A percentile compares a stretch with the other conserved stretches of the same genome.
These are phyloP conservation scores for Dasyurus viverrinus DNA, from an alignment of 2,113 vertebrate species.

Conservation along the genomic window DNA sequence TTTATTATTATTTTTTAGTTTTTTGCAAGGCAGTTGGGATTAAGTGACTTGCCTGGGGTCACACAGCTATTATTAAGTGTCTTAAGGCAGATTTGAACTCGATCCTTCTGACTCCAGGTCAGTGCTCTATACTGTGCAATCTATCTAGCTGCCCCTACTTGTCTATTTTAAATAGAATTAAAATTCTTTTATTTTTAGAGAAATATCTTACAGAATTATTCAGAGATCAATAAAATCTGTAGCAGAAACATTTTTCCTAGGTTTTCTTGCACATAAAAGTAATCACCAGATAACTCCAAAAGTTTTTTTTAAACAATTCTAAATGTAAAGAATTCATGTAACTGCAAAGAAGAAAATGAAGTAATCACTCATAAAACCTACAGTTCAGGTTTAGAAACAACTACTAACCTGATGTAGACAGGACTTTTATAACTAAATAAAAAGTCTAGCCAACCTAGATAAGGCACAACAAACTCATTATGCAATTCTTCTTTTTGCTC, in stretches of 20 bases:
- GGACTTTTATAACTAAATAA: constrained; percentile 71
- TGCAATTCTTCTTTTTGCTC: constrained; percentile 68
- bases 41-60: too few relatives aligned
- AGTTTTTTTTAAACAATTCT: constrained; percentile 56
- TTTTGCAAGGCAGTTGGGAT: too few relatives aligned
- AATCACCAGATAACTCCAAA: constrained; percentile 66
- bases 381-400: constrained; percentile 64
- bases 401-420: constrained; percentile 53
- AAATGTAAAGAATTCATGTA: constrained; percentile 62
- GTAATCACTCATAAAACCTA: constrained; percentile 67
- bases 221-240: constrained; percentile 58
- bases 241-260: constrained; percentile 3
- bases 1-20: neutral
- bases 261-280: constrained; percentile 57
- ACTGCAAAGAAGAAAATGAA: constrained; percentile 65
- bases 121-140: too few relatives aligned
- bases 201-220: constrained; percentile 59
- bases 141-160: neutral
- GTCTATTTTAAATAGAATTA: constrained; percentile 42
- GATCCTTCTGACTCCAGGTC: too few relatives aligned
- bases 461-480: constrained; percentile 73
- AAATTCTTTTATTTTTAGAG: constrained; percentile 37
- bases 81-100: too few relatives aligned
- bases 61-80: too few relatives aligned
- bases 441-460: constrained; percentile 71